Evolutionary conservation across 1,140 invertebrate species (phyloP).

Genomic region (Bombyx mandarina): DNA sequence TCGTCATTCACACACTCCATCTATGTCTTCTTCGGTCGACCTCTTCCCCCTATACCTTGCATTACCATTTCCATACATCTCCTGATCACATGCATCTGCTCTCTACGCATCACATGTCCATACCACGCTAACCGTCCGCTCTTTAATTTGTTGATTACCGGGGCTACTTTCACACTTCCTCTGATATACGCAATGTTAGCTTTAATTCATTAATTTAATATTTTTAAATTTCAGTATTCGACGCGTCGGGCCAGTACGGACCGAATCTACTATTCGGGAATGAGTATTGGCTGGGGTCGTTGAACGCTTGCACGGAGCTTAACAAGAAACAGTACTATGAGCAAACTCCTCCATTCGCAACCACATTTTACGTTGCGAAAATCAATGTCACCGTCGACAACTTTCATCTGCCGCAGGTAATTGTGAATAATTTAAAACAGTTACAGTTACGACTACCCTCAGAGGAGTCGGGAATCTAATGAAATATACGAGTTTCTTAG

Average conservation of each 20-base stretch:
- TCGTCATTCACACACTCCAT: too few species aligned
- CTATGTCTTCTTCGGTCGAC: too few species aligned
- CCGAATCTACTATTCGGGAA: slow-evolving; percentile 86
- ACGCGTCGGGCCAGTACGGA: slow-evolving; percentile 85
- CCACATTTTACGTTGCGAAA: slow-evolving; percentile 77
- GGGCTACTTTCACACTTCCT: background rate
- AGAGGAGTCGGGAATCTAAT: background rate
- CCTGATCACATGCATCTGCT: too few species aligned
- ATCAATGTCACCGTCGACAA: slow-evolving; percentile 75
- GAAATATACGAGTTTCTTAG: background rate
- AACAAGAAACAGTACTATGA: slow-evolving; percentile 60
- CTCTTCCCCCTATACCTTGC: too few species aligned
- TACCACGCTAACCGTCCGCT: too few species aligned
- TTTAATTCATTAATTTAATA: background rate
- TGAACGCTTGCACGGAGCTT: slow-evolving; percentile 75
- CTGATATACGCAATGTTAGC: background rate
- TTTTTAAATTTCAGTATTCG: slow-evolving; percentile 76
- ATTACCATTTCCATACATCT: too few species aligned
- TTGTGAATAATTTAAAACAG: background rate
- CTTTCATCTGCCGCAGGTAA: slow-evolving; percentile 75
- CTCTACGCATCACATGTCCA: too few species aligned
- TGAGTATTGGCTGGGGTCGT: slow-evolving; percentile 86
- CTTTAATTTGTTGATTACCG: too few species aligned
- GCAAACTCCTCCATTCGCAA: slow-evolving; percentile 73
- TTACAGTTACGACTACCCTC: too few species aligned